phyloP scores from a whole-genome alignment of 1,140 invertebrate species.

The Prorops nasuta region DNA sequence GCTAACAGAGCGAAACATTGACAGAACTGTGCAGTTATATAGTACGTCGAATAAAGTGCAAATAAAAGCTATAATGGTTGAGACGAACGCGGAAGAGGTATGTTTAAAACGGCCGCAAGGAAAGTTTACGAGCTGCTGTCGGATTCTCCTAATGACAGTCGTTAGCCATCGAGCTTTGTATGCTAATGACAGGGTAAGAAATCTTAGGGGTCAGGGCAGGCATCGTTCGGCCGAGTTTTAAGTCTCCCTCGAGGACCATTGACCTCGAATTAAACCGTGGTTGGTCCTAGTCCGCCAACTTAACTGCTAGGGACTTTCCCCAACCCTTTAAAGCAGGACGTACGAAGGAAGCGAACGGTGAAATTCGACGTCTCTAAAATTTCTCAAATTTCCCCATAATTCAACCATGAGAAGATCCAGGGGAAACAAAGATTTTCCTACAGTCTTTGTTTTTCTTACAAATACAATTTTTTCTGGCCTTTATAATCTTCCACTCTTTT shows the following conservation, averaged over 20 bases:
- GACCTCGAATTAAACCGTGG: slow-evolving; percentile 32
- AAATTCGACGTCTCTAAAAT: no score
- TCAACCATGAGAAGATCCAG: no score
- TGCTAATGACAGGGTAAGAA: slow-evolving; percentile 41
- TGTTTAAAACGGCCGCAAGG: slow-evolving; percentile 24
- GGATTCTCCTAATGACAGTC: slow-evolving; percentile 37
- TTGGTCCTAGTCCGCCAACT: no score
- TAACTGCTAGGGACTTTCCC: no score
- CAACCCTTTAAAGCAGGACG: no score
- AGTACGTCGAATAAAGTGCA: slow-evolving; percentile 18
- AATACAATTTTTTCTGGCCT: background rate
- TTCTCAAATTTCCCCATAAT: no score
- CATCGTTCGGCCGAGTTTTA: slow-evolving; percentile 31
- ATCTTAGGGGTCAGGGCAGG: slow-evolving; percentile 32
- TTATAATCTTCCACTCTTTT: background rate
- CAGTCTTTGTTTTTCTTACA: no score
- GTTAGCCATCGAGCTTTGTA: slow-evolving; percentile 37
- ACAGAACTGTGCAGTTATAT: no score
- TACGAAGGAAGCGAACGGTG: no score
- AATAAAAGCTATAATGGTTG: slow-evolving; percentile 26
- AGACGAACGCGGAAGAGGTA: slow-evolving; percentile 29
- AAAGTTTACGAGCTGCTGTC: slow-evolving; percentile 28
- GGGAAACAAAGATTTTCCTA: no score
- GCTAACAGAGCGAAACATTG: no score
- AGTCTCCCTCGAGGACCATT: slow-evolving; percentile 31